Conservation (phyloP, 2,888 invertebrate species). For the Tetragonisca angustula region DNA sequence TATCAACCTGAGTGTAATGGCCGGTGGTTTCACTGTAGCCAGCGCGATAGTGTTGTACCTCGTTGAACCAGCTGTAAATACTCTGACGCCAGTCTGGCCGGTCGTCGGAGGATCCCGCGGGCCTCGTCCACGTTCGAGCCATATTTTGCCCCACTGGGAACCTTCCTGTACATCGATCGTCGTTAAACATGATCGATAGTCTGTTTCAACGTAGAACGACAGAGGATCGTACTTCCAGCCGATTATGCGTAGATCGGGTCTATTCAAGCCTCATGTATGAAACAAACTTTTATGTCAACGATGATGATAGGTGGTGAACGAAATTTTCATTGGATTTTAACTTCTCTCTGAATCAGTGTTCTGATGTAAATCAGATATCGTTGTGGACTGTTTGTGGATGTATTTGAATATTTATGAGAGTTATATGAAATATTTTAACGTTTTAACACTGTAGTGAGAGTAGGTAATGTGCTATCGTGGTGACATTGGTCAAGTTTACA, state of each 20-base stretch:
- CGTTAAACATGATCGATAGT: conserved; percentile 27
- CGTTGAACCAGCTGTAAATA: conserved; percentile 92
- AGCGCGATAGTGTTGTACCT: conserved; percentile 87
- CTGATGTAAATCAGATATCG: too few species aligned
- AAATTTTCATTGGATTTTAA: background rate
- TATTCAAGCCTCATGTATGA: background rate
- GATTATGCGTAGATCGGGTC: background rate
- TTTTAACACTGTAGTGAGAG: too few species aligned
- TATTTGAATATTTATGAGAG: background rate
- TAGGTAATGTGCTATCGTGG: too few species aligned
- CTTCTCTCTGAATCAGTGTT: background rate
- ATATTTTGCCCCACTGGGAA: conserved; percentile 95
- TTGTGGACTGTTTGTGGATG: too few species aligned
- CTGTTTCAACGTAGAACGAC: background rate
- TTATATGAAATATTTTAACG: too few species aligned
- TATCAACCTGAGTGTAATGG: conserved; percentile 92
- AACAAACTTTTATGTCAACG: background rate
- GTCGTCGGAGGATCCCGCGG: conserved; percentile 86
- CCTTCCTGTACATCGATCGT: conserved; percentile 85
- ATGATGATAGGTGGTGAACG: background rate
- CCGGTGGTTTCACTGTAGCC: conserved; percentile 90
- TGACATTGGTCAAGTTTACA: too few species aligned
- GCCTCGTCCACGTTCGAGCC: conserved; percentile 92
- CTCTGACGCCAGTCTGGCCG: conserved; percentile 90
- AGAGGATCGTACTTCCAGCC: background rate